Base-by-base conservation (phyloP, 1,140 invertebrate species). In the Leucophenga varia region DNA sequence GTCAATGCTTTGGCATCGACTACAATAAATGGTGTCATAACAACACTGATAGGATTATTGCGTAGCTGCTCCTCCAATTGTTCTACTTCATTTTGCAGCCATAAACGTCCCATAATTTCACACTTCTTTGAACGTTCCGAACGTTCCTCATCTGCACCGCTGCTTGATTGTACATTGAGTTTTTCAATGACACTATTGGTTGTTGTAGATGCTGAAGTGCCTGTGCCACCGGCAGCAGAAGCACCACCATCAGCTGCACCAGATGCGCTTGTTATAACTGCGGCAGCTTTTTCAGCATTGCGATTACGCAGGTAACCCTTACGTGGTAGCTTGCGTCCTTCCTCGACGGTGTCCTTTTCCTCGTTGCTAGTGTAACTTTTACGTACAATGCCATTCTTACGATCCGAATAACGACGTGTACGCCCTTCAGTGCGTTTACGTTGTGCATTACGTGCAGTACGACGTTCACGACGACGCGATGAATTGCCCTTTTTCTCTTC, bases 1-100 rank as follows among this genome's bases (percentile, higher is more conserved):
- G 84, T 84, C 14, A 91, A 78, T 16, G 83, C 83, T 49, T 86
- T 83, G 7, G 85, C 80, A 71, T 91, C 88, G 2, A 87, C 78
- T 5, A 91, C 86, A 19, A 91, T 73, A 70, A 88, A 91, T 1
- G 88, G 87, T 0, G 87, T 87, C 52, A 89, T 79, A 6, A 79
- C 76, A 22, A 74, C 49, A 43, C 65, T 72, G 14, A 60, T 47
- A 25, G 68, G 59, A 50, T 59, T 65, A 36, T 70, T 67, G 4
- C 68, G 59, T 14, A 75, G 32, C 52, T 55, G 32, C 37, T 73
- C 63, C 70, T 90, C 87, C 36, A 90, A 61, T 41, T 86, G 80
- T 41, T 81, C 79, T 3, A 90, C 86, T 71, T 90, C 86, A 7
- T 86, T 85, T 55, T 86, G 84, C 3, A 90, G 64, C 82, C 88